Evolutionary conservation across 2,113 vertebrate genomes (phyloP).

Genomic region (Nycticorax nycticorax): DNA sequence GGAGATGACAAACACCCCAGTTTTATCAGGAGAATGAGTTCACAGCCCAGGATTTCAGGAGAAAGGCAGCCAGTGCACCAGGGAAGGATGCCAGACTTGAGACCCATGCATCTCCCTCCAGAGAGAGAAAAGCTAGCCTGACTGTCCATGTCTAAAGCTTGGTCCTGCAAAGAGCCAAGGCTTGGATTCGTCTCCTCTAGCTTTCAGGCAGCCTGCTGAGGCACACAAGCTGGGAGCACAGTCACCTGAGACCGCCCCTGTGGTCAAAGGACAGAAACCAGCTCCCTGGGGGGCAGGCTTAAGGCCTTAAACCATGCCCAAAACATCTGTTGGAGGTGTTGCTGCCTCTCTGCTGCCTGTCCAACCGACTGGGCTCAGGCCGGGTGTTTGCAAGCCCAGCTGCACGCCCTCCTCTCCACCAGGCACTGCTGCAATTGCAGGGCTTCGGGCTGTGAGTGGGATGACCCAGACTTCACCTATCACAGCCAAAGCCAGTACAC

Average conservation of each 20-base stretch:
- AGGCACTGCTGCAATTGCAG: not conserved
- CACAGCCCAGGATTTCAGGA: not conserved
- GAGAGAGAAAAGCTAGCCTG: not conserved
- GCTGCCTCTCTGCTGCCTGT: not conserved
- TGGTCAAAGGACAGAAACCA: not conserved
- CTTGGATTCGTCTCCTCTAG: not conserved
- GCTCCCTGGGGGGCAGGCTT: not conserved
- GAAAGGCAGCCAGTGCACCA: not conserved
- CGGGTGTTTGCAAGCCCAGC: not conserved
- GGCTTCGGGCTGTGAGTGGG: not conserved
- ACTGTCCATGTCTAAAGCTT: not conserved
- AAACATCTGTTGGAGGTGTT: not conserved
- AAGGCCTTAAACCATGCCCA: not conserved
- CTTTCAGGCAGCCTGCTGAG: not conserved
- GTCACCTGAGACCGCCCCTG: not conserved
- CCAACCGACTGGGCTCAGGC: fast-evolving
- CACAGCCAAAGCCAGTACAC: not conserved
- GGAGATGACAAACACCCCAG: not conserved
- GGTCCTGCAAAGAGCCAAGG: not conserved
- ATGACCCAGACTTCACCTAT: not conserved
- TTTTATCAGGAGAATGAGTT: not conserved
- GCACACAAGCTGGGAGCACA: not conserved
- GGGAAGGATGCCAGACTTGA: not conserved
- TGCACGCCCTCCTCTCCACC: not conserved
- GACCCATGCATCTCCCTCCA: not conserved